These are phyloP conservation scores for Microcebus tavaratra DNA, from an alignment of 2,113 vertebrate species.

Conservation along the genomic window DNA sequence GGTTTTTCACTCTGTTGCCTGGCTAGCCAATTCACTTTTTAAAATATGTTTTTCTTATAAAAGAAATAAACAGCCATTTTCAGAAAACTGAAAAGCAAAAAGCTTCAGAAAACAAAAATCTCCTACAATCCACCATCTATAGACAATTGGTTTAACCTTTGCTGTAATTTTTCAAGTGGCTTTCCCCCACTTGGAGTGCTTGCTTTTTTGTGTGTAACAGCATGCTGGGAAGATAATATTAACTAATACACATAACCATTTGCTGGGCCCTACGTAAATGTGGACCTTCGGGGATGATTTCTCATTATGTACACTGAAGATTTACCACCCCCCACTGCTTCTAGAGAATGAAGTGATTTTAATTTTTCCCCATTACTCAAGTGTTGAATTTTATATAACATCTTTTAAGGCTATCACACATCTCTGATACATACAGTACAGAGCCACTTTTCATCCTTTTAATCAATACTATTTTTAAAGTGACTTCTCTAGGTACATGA, in stretches of 20 bases:
- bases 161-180: not conserved
- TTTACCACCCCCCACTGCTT: not conserved
- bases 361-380: not conserved
- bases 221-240: not conserved
- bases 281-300: conserved; percentile 15
- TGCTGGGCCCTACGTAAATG: not conserved
- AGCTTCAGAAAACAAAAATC: not conserved
- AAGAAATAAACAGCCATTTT: not conserved
- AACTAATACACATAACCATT: not conserved
- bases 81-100: not conserved
- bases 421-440: not conserved
- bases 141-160: not conserved
- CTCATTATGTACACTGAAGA: not conserved
- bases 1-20: too few species aligned
- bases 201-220: not conserved
- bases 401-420: not conserved
- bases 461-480: conserved; percentile 23
- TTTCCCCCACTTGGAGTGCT: not conserved
- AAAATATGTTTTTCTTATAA: not conserved
- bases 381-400: not conserved
- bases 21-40: not conserved
- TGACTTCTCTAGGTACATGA: not conserved
- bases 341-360: conserved; percentile 34
- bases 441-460: not conserved
- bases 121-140: not conserved